Conservation (phyloP, 2,797 vertebrate genomes). For the Mus minutoides region DNA sequence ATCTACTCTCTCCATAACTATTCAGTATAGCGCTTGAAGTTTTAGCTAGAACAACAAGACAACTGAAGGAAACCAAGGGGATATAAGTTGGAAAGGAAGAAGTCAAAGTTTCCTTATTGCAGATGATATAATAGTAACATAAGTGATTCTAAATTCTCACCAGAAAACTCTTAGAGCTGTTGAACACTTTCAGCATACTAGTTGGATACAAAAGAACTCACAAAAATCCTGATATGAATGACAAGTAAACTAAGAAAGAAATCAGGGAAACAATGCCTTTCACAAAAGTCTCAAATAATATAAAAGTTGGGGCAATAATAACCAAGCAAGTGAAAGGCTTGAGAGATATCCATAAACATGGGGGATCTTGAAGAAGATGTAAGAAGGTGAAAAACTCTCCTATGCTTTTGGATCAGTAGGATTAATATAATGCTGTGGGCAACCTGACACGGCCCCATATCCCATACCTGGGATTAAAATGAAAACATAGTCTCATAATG, state of each 20-base stretch:
- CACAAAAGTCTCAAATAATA: not conserved
- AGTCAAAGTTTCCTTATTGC: not conserved
- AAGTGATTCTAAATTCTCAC: not conserved
- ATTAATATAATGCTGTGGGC: not conserved
- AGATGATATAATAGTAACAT: not conserved
- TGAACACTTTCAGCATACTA: not conserved
- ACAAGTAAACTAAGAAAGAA: not conserved
- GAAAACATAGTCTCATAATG: not conserved
- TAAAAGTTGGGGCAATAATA: not conserved
- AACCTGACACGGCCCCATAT: not conserved
- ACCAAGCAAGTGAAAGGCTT: not conserved
- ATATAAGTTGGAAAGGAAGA: not conserved
- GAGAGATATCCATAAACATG: not conserved
- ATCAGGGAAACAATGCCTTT: not conserved
- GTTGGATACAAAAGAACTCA: not conserved
- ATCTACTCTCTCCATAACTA: not conserved
- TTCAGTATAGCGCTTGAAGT: not conserved
- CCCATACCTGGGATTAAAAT: not conserved
- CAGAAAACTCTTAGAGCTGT: not conserved
- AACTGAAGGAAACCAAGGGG: not conserved
- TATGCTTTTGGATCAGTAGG: not conserved
- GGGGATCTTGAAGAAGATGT: not conserved
- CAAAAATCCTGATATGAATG: not conserved
- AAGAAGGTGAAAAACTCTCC: not conserved
- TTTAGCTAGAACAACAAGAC: not conserved